Base-by-base conservation (phyloP, 2,888 invertebrate genomes). In the Lycophotia porphyrea region DNA sequence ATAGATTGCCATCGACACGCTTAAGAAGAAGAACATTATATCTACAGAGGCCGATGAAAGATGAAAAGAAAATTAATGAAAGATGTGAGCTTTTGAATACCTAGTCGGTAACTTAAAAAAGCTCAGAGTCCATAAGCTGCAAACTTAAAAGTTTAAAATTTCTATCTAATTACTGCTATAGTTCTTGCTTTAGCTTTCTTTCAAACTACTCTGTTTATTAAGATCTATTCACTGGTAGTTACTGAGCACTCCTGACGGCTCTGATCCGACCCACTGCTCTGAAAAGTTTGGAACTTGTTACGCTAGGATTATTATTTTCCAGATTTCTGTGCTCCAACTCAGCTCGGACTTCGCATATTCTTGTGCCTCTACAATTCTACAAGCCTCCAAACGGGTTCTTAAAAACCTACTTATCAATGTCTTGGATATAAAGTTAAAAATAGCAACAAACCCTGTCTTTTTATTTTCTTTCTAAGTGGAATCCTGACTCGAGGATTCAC, bases 251-350 rank as follows among this genome's bases (percentile, higher is more conserved):
- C 68, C 76, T 77, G 79, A 74, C 58, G 67, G 65, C n/a, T 65
- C 66, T 68, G 72, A 77, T 72, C 71, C 68, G 49, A 74, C 73
- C 74, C 64, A 80, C 64, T 78, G 71, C 72, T 74, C 66, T 70
- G 68, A 80, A 80, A 80, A 89, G 73, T 85, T 88, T 71, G 63
- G 61, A 86, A 85, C 81, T 88, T 85, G 77, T 88, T 87, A 84
- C 55, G 68, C 77, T 39, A 66, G 73, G 73, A 87, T 81, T 85
- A 80, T 78, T 76, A 84, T 81, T 78, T 81, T 66, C 71, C 65
- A 81, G 78, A 74, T 80, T 83, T 84, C 52, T 79, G 67, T 68
- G 65, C 64, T 67, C 52, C 67, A 74, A 64, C 74, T 63, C 42
- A 65, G 49, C 69, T 73, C 55, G 73, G 55, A 31, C 71, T 81